A percentile compares a stretch with the other conserved stretches of the same genome.
Conservation (phyloP, 2,888 invertebrate species). For the Stramonita haemastoma region DNA sequence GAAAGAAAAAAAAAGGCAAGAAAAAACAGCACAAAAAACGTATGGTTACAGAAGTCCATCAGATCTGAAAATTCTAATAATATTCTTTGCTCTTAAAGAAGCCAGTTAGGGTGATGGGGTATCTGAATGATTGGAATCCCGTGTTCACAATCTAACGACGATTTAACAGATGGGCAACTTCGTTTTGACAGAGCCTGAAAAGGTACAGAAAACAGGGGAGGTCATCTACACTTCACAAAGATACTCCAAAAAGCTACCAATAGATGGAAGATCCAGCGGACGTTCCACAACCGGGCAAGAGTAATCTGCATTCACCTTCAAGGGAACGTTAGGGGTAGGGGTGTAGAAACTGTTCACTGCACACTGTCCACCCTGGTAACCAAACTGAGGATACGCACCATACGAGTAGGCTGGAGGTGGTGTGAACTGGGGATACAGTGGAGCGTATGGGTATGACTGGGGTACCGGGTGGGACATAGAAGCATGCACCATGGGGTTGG, state of each 20-base stretch:
- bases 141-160: no score
- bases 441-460: background rate
- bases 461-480: background rate
- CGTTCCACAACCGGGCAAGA: background rate
- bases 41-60: no score
- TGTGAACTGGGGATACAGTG: background rate
- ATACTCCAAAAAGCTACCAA: conserved; percentile 65
- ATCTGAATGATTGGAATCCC: no score
- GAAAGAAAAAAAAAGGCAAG: no score
- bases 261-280: conserved; percentile 57
- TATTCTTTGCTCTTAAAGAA: no score
- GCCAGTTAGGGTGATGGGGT: no score
- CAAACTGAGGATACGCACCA: conserved; percentile 15
- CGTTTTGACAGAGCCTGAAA: background rate
- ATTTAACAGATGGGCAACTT: background rate
- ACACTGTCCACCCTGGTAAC: conserved; percentile 6
- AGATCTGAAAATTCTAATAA: no score
- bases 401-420: conserved; percentile 30
- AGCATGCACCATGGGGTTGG: background rate
- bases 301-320: conserved; percentile 23
- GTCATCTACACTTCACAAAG: conserved; percentile 52
- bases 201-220: background rate
- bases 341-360: conserved; percentile 6
- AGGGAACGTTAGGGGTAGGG: background rate
- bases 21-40: no score